Base-by-base conservation (phyloP, 2,797 vertebrate genomes). In the Myiothlypis coronata region DNA sequence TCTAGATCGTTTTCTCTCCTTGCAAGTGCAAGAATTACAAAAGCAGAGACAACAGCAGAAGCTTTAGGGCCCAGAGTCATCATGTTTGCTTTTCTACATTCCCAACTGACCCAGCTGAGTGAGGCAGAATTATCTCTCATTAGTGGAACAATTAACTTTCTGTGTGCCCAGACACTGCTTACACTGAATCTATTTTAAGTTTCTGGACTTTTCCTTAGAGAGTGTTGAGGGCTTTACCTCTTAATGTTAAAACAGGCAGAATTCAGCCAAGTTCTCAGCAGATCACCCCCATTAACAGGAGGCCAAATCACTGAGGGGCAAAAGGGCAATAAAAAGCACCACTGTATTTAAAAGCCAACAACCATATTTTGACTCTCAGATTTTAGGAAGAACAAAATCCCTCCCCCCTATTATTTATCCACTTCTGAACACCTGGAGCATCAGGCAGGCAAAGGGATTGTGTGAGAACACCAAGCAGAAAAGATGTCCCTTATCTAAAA, bases 331-430 rank as follows among this genome's bases (percentile, higher is more conserved):
- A 60, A 74, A 80, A 72, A 76, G 8, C 27, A 39, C 4, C 6
- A 21, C 12, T 7, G 22, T 34, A 6, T 83, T 92, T 81, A 64
- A 92, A 85, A 87, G 34, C 10, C 24, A n/a, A 74, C 56, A 74
- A 22, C 9, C 2, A 5, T 30, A 39, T 28, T 64, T 68, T 39
- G 22, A 69, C 11, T 34, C 70, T 78, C 30, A 64, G 55, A 80
- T 41, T 77, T 37, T 16, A 26, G 6, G 21, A 7, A 41, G 56
- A 77, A 46, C 12, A 76, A 55, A 41, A 35, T 22, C 24, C 8
- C 13, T 17, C 6, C 5, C 1, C 3, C 9, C 9, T 2, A 0
- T n/a, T 80, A 71, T 64, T 83, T 19, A 67, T 12, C 5, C 3
- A 6, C 4, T 90, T 74, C 53, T 79, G 41, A 94, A 60, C 37